phyloP scores from a whole-genome alignment of 2,113 vertebrate genomes.

The Capreolus pygargus region DNA sequence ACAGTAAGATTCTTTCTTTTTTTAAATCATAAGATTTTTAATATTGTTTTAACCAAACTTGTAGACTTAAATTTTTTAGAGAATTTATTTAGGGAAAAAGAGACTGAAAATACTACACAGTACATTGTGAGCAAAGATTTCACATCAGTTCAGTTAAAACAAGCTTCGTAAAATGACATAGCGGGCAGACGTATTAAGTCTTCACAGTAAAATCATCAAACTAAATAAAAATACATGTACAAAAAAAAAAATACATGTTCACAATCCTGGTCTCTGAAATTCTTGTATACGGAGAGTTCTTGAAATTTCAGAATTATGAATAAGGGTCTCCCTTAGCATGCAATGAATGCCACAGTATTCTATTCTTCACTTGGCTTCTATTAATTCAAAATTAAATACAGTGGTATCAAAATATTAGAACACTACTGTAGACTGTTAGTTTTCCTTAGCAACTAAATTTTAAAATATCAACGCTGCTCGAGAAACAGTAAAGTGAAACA shows the following conservation, averaged over 20 bases:
- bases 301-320: background rate
- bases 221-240: background rate
- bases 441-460: background rate
- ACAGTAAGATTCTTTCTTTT: background rate
- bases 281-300: background rate
- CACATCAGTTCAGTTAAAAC: background rate
- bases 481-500: slow-evolving; percentile 17
- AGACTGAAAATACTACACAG: background rate
- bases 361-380: background rate
- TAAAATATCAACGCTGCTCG: slow-evolving; percentile 16
- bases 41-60: background rate
- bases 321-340: background rate
- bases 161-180: background rate
- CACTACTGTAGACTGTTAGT: background rate
- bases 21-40: background rate
- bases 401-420: slow-evolving; percentile 4
- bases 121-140: background rate
- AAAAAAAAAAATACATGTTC: background rate
- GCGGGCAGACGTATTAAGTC: background rate
- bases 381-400: slow-evolving; percentile 14
- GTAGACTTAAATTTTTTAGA: background rate
- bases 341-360: background rate
- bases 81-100: background rate
- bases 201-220: background rate
- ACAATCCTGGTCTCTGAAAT: background rate